Base-by-base conservation (phyloP, 2,888 invertebrate species). In the Dicroscelio sp. region DNA sequence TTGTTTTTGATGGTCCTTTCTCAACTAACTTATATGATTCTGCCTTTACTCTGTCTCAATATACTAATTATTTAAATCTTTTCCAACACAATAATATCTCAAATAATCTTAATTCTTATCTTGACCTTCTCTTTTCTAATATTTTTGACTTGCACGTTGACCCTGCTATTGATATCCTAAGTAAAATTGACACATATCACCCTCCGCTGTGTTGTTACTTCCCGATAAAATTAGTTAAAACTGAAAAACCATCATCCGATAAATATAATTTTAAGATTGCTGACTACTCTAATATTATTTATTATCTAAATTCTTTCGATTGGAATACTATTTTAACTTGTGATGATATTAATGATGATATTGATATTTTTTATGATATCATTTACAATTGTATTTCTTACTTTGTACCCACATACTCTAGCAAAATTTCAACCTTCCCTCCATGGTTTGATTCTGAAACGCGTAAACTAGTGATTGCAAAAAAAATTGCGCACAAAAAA, bases 301-400 rank as follows among this genome's bases (percentile, higher is more conserved):
- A 43, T 48, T 48, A n/a, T 71, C 48, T 48, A 25, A 71, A 71
- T 48, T 25, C 43, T 1, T 71, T 71, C 27, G 43, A 43, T 27
- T 71, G 71, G 71, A 14, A 48, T 43, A 23, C 8, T 17, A 27
- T 71, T 25, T 71, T 71, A 48, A n/a, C 43, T 5, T 48, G 27
- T 48, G 25, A 48, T 6, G 30, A 71, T 48, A 30, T 71, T 43
- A 73, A 76, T 76, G 35, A 76, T 25, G 75, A 76, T 76, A 35
- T 76, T 55, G 75, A 76, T 23, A 25, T 76, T 35, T 76, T 76
- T 55, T 76, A 76, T 58, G 35, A 58, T 25, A 76, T 76, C 35
- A 20, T 76, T 14, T 35, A 76, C 25, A 35, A 35, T 25, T 55
- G 58, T 33, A 35, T 76, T 0, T 17, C 12, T 17, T 20, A 30